These are phyloP conservation scores for Torymus auratus DNA, from an alignment of 2,888 invertebrate species.

Conservation along the genomic window DNA sequence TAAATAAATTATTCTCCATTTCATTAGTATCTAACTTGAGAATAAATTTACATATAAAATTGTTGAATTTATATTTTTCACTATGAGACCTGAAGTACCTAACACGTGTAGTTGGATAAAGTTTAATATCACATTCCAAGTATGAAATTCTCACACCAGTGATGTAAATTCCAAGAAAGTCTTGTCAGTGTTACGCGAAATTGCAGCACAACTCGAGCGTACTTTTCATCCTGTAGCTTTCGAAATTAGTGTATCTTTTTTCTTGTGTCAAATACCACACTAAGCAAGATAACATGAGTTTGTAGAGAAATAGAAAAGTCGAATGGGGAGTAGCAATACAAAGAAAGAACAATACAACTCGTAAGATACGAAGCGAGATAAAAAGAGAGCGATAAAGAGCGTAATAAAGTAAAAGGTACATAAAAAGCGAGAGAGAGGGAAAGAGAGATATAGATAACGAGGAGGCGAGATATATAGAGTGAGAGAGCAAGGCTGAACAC, in stretches of 20 bases:
- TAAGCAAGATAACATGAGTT: slow-evolving; percentile 28
- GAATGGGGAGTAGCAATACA: not conserved
- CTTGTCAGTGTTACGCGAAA: not conserved
- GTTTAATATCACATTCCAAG: no score
- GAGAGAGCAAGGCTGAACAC: slow-evolving; percentile 18
- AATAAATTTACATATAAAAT: no score
- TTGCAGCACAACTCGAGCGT: not conserved
- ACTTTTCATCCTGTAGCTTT: not conserved
- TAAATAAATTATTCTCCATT: no score
- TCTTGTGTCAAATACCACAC: not conserved
- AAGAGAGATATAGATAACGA: slow-evolving; percentile 9
- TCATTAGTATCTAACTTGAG: no score
- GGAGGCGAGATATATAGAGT: not conserved
- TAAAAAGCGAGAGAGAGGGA: slow-evolving; percentile 32
- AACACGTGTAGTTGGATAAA: no score
- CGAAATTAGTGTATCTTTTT: slow-evolving; percentile 33
- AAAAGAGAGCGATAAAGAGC: slow-evolving; percentile 32
- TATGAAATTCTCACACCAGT: no score
- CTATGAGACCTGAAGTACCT: no score
- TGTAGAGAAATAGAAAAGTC: not conserved
- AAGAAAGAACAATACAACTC: slow-evolving; percentile 29
- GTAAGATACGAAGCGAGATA: slow-evolving; percentile 32
- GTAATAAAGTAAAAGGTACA: slow-evolving; percentile 53
- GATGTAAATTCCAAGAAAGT: no score
- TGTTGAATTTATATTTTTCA: no score